Conservation (phyloP, 2,888 invertebrate genomes). For the Orchestes rusci region DNA sequence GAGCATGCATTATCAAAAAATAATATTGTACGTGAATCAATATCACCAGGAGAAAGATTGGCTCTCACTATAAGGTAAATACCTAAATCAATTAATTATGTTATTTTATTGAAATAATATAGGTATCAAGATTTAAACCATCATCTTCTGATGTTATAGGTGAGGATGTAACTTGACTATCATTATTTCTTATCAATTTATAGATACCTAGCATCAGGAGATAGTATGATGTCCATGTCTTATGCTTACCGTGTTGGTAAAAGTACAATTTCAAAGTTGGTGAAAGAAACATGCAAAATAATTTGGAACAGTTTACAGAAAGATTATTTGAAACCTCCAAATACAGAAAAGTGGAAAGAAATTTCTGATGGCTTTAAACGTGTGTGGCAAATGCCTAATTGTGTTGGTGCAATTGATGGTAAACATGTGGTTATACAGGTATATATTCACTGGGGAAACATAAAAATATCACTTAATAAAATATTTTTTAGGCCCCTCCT, state of each 20-base stretch:
- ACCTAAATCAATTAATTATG: background rate
- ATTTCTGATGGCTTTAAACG: constrained; percentile 3
- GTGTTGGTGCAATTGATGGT: constrained; percentile 6
- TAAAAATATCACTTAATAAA: no score
- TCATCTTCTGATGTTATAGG: background rate
- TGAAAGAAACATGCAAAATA: constrained; percentile 2
- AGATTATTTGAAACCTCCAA: background rate
- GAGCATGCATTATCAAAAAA: constrained; percentile 1
- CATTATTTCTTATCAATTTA: background rate
- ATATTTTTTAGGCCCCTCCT: constrained; percentile 1
- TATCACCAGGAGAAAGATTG: constrained; percentile 8
- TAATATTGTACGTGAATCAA: constrained; percentile 4
- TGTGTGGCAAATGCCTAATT: constrained; percentile 3
- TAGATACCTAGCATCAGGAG: constrained; percentile 8
- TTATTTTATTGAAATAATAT: no score
- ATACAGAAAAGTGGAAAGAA: background rate
- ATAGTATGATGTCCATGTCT: constrained; percentile 10
- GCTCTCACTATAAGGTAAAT: constrained; percentile 9
- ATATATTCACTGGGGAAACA: background rate
- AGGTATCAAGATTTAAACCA: no score
- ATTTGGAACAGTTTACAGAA: constrained; percentile 1
- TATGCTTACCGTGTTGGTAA: constrained; percentile 5
- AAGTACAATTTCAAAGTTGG: constrained; percentile 6
- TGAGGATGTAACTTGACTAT: no score
- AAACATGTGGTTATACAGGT: constrained; percentile 9